Base-by-base conservation (phyloP, 2,888 invertebrate species). In the Dendrolimus pini region DNA sequence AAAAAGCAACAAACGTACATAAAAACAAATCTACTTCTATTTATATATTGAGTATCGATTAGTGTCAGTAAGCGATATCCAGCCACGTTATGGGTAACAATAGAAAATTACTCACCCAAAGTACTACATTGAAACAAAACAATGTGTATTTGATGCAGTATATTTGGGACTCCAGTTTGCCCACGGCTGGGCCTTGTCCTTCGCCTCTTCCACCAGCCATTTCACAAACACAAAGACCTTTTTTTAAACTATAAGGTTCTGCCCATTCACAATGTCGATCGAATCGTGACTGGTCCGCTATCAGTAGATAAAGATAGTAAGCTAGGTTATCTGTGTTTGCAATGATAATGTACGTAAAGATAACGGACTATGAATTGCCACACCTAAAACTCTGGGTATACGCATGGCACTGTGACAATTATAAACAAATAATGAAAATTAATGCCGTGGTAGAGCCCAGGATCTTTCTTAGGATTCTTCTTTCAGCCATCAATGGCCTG, bases 121-220 rank as follows among this genome's bases (percentile, higher is more conserved):
- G 85, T 57, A 96, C 92, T 57, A 95, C 93, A 79, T 96, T 96
- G 82, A 95, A 93, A 75, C 95, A 96, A 72, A 96, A 94, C 64
- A 97, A 86, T 55, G 95, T 94, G 83, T 96, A 96, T 83, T 96
- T 96, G 64, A 96, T 92, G 75, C 95, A 94, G 64, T 94, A 94
- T 71, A 96, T 96, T 76, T 94, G 94, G 66, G 94, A 94, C 77
- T 95, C 95, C 72, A 96, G 85, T 74, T 93, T 93, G 56, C 92
- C 91, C 41, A 90, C 87, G 3, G 87, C 90, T 59, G 87, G 83
- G 59, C 92, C 92, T 61, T 87, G 82, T 55, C 92, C 92, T 61
- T 81, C 78, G 8, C 88, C 89, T 69, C 83, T 89, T 42, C 92
- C 93, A 61, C 92, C 92, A 54, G 92, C 92, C 93, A 93, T 93